Conservation (phyloP, 2,113 vertebrate species). For the Neotoma lepida region DNA sequence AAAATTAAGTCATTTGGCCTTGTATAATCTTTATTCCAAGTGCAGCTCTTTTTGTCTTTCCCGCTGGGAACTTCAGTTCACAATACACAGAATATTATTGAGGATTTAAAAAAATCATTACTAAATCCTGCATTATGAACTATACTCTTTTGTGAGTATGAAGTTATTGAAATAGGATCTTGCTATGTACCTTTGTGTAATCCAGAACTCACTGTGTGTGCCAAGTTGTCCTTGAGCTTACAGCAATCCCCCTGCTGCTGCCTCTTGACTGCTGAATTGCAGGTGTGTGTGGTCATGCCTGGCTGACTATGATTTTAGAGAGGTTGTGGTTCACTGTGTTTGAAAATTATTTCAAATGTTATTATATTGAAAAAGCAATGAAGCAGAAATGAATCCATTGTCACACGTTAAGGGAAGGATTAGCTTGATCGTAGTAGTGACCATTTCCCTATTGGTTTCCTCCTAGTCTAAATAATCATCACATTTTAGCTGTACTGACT, state of each 20-base stretch:
- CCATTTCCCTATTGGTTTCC: neutral
- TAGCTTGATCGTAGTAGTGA: too few species aligned
- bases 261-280: neutral
- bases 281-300: neutral
- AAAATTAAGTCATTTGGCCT: neutral
- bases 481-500: neutral
- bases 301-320: neutral
- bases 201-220: too few species aligned
- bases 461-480: neutral
- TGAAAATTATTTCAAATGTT: neutral
- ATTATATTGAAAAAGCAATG: neutral
- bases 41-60: neutral
- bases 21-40: neutral
- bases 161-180: neutral
- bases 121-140: neutral
- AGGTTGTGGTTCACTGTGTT: neutral
- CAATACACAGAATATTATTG: constrained; percentile 40
- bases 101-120: neutral
- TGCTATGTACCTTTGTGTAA: neutral
- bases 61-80: neutral
- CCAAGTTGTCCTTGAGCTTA: neutral
- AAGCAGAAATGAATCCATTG: neutral
- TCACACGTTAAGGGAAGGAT: neutral
- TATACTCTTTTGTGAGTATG: too few species aligned
- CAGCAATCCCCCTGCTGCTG: neutral